phyloP scores from a whole-genome alignment of 2,113 vertebrate species.

The Blennius ocellaris region DNA sequence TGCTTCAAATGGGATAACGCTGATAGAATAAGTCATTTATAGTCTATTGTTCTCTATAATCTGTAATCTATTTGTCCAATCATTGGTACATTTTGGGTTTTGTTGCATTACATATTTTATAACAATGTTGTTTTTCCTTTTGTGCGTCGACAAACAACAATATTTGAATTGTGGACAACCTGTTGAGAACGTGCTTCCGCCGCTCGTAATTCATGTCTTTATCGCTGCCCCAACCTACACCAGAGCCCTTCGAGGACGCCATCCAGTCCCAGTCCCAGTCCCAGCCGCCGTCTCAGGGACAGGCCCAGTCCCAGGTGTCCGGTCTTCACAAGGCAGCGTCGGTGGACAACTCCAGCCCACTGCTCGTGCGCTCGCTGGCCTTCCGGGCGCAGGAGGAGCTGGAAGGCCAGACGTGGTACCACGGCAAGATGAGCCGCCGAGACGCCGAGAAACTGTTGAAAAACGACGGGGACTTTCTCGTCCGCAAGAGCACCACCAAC shows the following conservation, averaged over 20 bases:
- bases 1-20: too few species aligned
- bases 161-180: too few species aligned
- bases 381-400: slow-evolving; percentile 86
- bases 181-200: neutral
- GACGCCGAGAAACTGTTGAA: slow-evolving; percentile 92
- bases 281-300: slow-evolving; percentile 52
- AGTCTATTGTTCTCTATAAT: too few species aligned
- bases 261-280: slow-evolving; percentile 86
- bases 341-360: slow-evolving; percentile 87
- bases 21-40: too few species aligned
- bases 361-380: slow-evolving; percentile 83
- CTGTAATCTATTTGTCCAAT: too few species aligned
- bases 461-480: slow-evolving; percentile 94
- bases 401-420: slow-evolving; percentile 91
- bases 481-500: slow-evolving; percentile 95
- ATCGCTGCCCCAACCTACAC: slow-evolving; percentile 12
- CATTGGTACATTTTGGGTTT: too few species aligned
- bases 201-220: slow-evolving; percentile 7
- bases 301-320: slow-evolving; percentile 79
- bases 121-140: too few species aligned
- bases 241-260: slow-evolving; percentile 97
- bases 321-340: slow-evolving; percentile 86
- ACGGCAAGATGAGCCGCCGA: slow-evolving; percentile 94
- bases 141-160: neutral
- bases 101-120: too few species aligned